Percentiles rank a stretch among this genome's conserved stretches.
phyloP scores from a whole-genome alignment of 2,797 vertebrate species.

The Nyctibius grandis region DNA sequence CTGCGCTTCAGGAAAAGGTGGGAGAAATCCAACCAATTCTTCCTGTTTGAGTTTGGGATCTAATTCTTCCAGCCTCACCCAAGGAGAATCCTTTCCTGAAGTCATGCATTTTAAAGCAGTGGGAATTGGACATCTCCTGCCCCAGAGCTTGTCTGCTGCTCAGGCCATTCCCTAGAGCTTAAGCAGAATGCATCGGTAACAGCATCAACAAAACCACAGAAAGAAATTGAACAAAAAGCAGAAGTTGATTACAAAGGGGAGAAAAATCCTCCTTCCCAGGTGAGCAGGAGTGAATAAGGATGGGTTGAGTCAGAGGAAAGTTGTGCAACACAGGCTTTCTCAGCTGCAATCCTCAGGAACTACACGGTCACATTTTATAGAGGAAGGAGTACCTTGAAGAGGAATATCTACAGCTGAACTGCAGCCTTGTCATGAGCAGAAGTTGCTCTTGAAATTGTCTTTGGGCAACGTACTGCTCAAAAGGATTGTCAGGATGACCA shows the following conservation, averaged over 20 bases:
- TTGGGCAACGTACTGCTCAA: background rate
- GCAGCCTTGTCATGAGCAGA: background rate
- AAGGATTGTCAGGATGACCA: background rate
- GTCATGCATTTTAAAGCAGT: rapidly evolving
- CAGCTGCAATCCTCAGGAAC: background rate
- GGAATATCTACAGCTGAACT: background rate
- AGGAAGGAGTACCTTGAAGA: background rate
- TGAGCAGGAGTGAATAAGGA: background rate
- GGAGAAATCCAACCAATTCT: background rate
- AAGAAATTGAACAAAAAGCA: background rate
- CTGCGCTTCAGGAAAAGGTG: background rate
- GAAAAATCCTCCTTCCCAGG: background rate
- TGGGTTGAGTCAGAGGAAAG: background rate
- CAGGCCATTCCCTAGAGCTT: background rate
- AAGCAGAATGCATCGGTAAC: background rate
- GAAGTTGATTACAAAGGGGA: background rate
- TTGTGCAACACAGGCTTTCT: background rate
- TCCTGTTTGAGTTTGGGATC: background rate
- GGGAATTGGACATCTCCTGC: background rate
- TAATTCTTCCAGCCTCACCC: background rate
- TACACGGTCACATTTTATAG: background rate
- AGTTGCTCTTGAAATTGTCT: background rate
- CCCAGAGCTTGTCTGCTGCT: background rate
- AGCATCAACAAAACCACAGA: background rate
- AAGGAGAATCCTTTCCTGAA: background rate